These are phyloP conservation scores for Scomber colias DNA, from an alignment of 2,113 vertebrate genomes.

Conservation along the genomic window DNA sequence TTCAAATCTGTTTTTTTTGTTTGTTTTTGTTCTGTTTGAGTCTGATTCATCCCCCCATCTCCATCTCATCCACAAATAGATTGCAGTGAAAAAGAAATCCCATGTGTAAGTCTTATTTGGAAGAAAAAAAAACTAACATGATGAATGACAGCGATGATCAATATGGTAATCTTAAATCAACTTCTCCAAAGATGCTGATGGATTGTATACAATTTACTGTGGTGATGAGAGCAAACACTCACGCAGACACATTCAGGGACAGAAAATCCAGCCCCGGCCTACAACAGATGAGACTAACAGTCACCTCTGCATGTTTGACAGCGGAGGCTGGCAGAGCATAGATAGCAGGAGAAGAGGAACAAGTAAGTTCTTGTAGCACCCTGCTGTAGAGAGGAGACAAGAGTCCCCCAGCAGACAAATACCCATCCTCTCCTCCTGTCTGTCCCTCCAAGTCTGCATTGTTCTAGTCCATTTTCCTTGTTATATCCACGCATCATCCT, in stretches of 20 bases:
- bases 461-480: conserved; percentile 13
- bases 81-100: conserved; percentile 47
- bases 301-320: conserved; percentile 21
- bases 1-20: conserved; percentile 34
- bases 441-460: conserved; percentile 36
- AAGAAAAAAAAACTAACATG: conserved; percentile 39
- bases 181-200: conserved; percentile 68
- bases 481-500: conserved; percentile 11
- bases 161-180: conserved; percentile 61
- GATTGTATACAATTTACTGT: conserved; percentile 68
- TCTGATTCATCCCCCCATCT: conserved; percentile 64
- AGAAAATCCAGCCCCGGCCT: conserved; percentile 22
- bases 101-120: conserved; percentile 32
- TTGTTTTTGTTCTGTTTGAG: conserved; percentile 60
- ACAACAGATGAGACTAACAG: background rate
- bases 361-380: conserved; percentile 79
- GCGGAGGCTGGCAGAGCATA: conserved; percentile 17
- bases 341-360: conserved; percentile 57
- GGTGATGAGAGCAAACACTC: conserved; percentile 66
- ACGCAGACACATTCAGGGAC: conserved; percentile 56
- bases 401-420: conserved; percentile 69
- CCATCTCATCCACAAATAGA: conserved; percentile 62
- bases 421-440: conserved; percentile 58
- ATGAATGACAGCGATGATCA: conserved; percentile 55
- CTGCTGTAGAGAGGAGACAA: conserved; percentile 64